Conservation (phyloP, 2,113 vertebrate genomes). For the Pelobates fuscus region DNA sequence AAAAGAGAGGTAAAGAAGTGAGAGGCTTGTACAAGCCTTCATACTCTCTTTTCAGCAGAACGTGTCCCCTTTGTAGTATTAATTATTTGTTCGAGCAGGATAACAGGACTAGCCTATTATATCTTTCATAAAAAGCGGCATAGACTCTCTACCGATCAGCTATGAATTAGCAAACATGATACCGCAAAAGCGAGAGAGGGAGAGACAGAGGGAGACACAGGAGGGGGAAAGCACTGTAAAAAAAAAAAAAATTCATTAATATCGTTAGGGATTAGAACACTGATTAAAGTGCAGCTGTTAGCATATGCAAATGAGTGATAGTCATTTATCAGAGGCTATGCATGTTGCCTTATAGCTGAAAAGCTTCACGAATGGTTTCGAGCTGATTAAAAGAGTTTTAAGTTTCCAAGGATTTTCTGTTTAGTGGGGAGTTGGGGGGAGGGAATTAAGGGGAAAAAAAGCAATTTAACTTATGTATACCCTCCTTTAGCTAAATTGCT, state of each 20-base stretch:
- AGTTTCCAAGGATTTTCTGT: constrained; percentile 90
- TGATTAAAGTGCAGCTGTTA: constrained; percentile 99
- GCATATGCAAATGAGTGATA: constrained; percentile 99
- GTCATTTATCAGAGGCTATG: constrained; percentile 99
- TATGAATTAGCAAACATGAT: constrained; percentile 99
- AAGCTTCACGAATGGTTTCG: constrained; percentile 98
- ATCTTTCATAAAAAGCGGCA: constrained; percentile 97
- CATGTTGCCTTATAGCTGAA: constrained; percentile 98
- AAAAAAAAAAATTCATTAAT: constrained; percentile 94
- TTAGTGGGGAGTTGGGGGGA: constrained; percentile 56
- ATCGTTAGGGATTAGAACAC: constrained; percentile 99
- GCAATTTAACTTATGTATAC: constrained; percentile 70
- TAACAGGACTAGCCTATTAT: constrained; percentile 99
- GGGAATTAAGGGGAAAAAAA: constrained; percentile 56
- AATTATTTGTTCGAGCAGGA: constrained; percentile 99
- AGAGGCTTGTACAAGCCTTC: constrained; percentile 87
- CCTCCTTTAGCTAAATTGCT: constrained; percentile 91
- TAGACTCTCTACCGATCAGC: constrained; percentile 99
- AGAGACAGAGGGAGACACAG: constrained; percentile 65
- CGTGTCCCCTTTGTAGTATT: constrained; percentile 99
- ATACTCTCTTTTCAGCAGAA: constrained; percentile 93
- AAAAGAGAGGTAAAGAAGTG: constrained; percentile 65
- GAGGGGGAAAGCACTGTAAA: constrained; percentile 60
- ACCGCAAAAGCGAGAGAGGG: constrained; percentile 79
- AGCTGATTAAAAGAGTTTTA: constrained; percentile 99